Percentiles rank a stretch among this genome's conserved stretches.
Conservation (phyloP, 2,888 invertebrate genomes). For the Nycteola revayana region DNA sequence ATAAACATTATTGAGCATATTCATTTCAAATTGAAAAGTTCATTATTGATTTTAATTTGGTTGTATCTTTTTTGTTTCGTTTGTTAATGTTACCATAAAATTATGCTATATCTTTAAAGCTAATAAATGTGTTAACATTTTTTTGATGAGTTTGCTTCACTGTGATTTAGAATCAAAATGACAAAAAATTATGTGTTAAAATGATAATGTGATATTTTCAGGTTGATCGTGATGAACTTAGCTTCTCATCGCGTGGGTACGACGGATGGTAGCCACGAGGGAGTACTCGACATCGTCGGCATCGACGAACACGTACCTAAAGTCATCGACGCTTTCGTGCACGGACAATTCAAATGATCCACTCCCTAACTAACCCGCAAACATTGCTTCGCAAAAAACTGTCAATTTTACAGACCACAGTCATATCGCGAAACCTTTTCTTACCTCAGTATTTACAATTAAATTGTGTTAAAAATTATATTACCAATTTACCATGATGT, state of each 20-base stretch:
- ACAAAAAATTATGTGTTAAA: too few species aligned
- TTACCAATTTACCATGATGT: conserved; percentile 47
- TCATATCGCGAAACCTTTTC: conserved; percentile 37
- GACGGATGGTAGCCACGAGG: conserved; percentile 72
- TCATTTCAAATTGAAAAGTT: too few species aligned
- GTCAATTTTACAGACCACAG: conserved; percentile 26
- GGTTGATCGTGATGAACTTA: conserved; percentile 82
- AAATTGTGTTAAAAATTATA: conserved; percentile 42
- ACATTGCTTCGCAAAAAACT: conserved; percentile 24
- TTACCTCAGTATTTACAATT: conserved; percentile 57
- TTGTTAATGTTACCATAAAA: too few species aligned
- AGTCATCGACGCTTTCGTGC: conserved; percentile 84
- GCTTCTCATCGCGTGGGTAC: conserved; percentile 75
- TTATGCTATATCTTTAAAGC: too few species aligned
- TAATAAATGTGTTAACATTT: too few species aligned
- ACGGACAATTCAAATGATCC: conserved; percentile 75
- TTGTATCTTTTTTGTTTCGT: too few species aligned
- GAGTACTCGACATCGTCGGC: conserved; percentile 84
- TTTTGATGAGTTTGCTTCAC: too few species aligned
- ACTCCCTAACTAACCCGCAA: conserved; percentile 4
- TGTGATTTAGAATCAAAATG: too few species aligned
- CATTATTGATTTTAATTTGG: too few species aligned
- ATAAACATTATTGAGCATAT: too few species aligned
- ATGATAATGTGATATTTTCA: conserved; percentile 37
- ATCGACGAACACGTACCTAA: conserved; percentile 84